Evolutionary conservation across 2,888 invertebrate species (phyloP), one percentile per base, ranked within the genome.

Genomic region (Hipparchia sbordonii): DNA sequence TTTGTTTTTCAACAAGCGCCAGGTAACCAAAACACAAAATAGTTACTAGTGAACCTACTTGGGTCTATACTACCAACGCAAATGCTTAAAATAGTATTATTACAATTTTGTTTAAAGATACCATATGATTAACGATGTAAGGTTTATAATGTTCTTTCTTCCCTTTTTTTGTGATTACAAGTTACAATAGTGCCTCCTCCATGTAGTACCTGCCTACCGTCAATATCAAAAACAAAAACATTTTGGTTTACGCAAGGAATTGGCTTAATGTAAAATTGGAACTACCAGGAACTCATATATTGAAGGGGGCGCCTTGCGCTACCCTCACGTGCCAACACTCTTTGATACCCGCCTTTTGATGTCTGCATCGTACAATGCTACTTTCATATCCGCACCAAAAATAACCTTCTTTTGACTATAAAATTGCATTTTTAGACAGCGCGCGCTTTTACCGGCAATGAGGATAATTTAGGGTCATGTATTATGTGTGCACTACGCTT

Each of bases 341-440:
- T 91, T 92, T 92, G 91, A 92, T 87, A 88, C 84, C 83, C 82
- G 85, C 83, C 90, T 91, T 92, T 92, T 92, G 92, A 93, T 90
- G 91, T 90, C 87, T 89, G 84, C 86, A 85, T 81, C 83, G 84
- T 85, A 91, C 91, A 91, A 90, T 89, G 83, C 84, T 83, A 84
- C 83, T 88, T 89, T 89, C 89, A 85, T 86, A 83, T 85, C 82
- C 79, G 80, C 81, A 83, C 83, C 84, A 85, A 82, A 85, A 90
- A 87, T 87, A 87, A 86, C 84, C 84, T 88, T 79, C 84, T 83
- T 69, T 84, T 84, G 81, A 80, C 81, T 80, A 82, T 79, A 79
- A 87, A 86, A 87, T 85, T 85, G 79, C 79, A 82, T 81, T 82
- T 85, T 86, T 84, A 84, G 84, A 87, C 82, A 83, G 82, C 80